Evolutionary conservation across 2,888 invertebrate species (phyloP).

Genomic region (Perithous albicinctus): DNA sequence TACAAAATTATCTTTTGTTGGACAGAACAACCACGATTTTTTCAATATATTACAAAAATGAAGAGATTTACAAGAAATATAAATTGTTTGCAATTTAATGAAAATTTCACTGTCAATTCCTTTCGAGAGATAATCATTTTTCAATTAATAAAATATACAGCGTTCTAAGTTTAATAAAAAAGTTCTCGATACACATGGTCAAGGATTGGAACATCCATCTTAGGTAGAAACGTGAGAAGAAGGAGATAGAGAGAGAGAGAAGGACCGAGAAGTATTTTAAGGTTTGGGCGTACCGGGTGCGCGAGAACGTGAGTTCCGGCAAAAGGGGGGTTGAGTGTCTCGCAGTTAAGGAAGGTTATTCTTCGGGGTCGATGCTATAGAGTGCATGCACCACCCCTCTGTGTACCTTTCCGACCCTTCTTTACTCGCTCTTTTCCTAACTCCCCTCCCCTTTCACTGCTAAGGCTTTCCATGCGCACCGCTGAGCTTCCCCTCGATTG

Average conservation of each 20-base stretch:
- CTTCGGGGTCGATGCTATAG: constrained; percentile 29
- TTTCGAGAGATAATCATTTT: no score
- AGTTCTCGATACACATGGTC: background rate
- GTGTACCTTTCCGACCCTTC: constrained; percentile 55
- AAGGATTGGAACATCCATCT: constrained; percentile 2
- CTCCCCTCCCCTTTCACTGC: constrained; percentile 1
- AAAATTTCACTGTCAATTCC: background rate
- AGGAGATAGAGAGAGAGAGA: constrained; percentile 12
- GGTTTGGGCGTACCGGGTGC: constrained; percentile 21
- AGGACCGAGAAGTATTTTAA: background rate
- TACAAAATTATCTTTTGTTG: no score
- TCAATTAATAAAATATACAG: no score
- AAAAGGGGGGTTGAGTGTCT: constrained; percentile 39
- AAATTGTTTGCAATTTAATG: background rate
- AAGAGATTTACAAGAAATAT: no score
- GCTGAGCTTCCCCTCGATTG: constrained; percentile 29
- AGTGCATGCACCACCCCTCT: constrained; percentile 38
- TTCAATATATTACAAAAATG: no score
- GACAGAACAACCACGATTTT: no score
- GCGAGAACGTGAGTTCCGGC: constrained; percentile 1
- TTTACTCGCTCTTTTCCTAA: constrained; percentile 11
- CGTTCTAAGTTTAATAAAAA: background rate
- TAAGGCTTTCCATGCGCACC: constrained; percentile 51
- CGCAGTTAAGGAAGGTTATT: constrained; percentile 19
- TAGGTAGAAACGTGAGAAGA: constrained; percentile 1